Conservation (phyloP, 2,888 invertebrate species). For the Cosmorhoe ocellata region DNA sequence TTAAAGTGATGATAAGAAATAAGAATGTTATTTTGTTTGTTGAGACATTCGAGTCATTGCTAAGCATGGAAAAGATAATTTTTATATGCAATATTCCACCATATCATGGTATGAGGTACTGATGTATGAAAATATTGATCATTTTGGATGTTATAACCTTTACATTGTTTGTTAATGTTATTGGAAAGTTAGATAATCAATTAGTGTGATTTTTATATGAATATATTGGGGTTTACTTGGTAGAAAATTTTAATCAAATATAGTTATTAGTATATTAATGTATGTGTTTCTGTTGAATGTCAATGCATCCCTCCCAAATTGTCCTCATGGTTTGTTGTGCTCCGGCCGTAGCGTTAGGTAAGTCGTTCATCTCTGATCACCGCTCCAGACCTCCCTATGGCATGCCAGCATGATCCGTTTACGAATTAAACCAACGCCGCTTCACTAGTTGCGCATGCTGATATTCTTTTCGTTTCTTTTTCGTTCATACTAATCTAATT, state of each 20-base stretch:
- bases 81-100: constrained; percentile 71
- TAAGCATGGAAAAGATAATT: constrained; percentile 56
- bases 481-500: constrained; percentile 81
- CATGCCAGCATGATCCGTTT: constrained; percentile 61
- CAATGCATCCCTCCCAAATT: constrained; percentile 42
- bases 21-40: constrained; percentile 66
- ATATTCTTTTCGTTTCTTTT: constrained; percentile 55
- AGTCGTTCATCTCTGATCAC: constrained; percentile 48
- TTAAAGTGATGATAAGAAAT: constrained; percentile 67
- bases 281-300: constrained; percentile 43
- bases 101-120: constrained; percentile 69
- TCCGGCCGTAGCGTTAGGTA: constrained; percentile 51
- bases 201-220: constrained; percentile 83
- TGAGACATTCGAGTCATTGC: constrained; percentile 66
- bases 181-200: constrained; percentile 71
- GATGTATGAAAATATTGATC: constrained; percentile 52
- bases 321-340: constrained; percentile 32
- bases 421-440: constrained; percentile 45
- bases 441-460: constrained; percentile 59
- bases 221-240: constrained; percentile 82
- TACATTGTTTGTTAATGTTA: constrained; percentile 81
- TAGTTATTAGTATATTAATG: constrained; percentile 62
- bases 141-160: constrained; percentile 63
- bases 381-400: constrained; percentile 40
- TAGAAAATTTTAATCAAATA: constrained; percentile 80